Percentiles rank a stretch among this genome's conserved stretches.
Evolutionary conservation across 2,113 vertebrate genomes (phyloP).

Genomic region (Menidia beryllina): DNA sequence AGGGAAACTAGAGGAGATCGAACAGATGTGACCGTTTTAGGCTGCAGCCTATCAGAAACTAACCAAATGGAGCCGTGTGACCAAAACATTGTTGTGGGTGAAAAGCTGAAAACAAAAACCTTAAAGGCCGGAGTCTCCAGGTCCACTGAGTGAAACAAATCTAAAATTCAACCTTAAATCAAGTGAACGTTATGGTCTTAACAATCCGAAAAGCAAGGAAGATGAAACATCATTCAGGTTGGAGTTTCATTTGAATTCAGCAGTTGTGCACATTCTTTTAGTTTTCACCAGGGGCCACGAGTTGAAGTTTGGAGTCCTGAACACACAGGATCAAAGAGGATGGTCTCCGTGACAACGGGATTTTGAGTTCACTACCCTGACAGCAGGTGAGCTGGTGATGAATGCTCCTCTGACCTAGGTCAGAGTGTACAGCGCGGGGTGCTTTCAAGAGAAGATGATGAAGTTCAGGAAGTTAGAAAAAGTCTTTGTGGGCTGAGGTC

Average conservation of each 20-base stretch:
- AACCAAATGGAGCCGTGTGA: neutral
- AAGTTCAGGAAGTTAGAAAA: too few species aligned
- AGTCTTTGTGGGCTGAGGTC: too few species aligned
- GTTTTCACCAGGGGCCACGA: constrained; percentile 25
- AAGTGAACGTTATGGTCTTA: neutral
- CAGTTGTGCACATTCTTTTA: constrained; percentile 32
- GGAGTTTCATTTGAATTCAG: neutral
- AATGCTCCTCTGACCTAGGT: constrained; percentile 36
- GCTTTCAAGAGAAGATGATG: neutral
- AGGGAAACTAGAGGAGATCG: constrained; percentile 20
- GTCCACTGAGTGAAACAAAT: neutral
- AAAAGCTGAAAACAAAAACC: neutral
- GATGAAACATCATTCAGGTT: neutral
- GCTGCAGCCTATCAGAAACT: neutral
- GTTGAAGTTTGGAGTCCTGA: constrained; percentile 8
- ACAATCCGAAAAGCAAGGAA: neutral
- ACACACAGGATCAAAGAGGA: constrained; percentile 43
- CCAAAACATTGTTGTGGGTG: neutral
- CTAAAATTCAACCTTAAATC: neutral
- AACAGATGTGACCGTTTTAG: constrained; percentile 44
- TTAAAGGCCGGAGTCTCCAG: neutral
- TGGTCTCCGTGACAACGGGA: constrained; percentile 40
- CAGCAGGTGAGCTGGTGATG: constrained; percentile 60
- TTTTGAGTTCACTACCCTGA: constrained; percentile 29
- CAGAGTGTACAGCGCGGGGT: neutral